phyloP scores from a whole-genome alignment of 2,113 vertebrate genomes.

The Scomber colias region DNA sequence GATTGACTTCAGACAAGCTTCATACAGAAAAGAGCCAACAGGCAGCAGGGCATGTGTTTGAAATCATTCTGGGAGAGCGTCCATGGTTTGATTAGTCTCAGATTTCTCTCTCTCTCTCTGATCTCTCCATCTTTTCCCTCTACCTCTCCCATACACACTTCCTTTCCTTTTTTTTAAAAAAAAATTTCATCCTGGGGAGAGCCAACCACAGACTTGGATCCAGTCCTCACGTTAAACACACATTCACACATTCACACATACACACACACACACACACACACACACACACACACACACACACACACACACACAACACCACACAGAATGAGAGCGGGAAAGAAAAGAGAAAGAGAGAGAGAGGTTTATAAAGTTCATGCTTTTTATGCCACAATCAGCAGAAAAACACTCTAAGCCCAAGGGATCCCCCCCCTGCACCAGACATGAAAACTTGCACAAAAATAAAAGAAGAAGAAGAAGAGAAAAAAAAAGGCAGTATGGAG shows the following conservation, averaged over 20 bases:
- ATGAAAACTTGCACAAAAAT: slow-evolving; percentile 51
- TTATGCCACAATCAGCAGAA: slow-evolving; percentile 65
- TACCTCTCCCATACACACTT: slow-evolving; percentile 17
- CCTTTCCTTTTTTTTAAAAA: background rate
- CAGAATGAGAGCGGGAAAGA: no score
- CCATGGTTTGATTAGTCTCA: slow-evolving; percentile 62
- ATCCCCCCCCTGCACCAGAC: slow-evolving; percentile 33
- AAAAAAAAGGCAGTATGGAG: slow-evolving; percentile 24
- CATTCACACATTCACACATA: background rate
- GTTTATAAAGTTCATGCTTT: slow-evolving; percentile 43
- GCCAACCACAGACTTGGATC: slow-evolving; percentile 42
- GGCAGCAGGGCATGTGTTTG: slow-evolving; percentile 40
- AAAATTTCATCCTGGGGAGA: slow-evolving; percentile 21
- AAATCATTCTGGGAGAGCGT: slow-evolving; percentile 62
- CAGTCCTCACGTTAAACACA: slow-evolving; percentile 27
- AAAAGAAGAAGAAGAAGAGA: slow-evolving; percentile 13
- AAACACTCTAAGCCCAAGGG: slow-evolving; percentile 46
- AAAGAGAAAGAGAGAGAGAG: background rate
- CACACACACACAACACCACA: background rate
- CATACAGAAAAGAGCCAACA: background rate
- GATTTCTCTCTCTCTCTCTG: slow-evolving; percentile 40
- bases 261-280: slow-evolving; percentile 14
- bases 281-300: slow-evolving; percentile 14
- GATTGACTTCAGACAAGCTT: background rate
- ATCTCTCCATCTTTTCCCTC: slow-evolving; percentile 21